Conservation (phyloP, 2,113 vertebrate species). For the Melanerpes aurifrons region DNA sequence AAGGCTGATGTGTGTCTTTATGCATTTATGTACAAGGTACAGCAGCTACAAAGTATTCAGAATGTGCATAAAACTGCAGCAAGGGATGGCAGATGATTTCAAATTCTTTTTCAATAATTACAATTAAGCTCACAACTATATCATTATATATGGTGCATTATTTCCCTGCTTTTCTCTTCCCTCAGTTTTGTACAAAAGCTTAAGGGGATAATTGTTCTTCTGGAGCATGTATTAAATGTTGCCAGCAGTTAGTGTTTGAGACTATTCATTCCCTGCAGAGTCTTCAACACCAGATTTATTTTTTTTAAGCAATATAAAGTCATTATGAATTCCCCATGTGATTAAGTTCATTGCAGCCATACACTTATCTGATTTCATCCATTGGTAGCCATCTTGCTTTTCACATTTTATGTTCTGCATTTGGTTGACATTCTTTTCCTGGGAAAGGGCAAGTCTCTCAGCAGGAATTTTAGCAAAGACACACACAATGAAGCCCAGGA, state of each 20-base stretch:
- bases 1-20: neutral
- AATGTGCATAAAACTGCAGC: neutral
- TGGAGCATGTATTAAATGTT: constrained; percentile 10
- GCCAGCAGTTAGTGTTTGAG: constrained; percentile 27
- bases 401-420: neutral
- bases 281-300: neutral
- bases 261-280: constrained; percentile 30
- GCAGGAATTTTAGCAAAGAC: constrained; percentile 24
- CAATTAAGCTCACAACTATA: constrained; percentile 24
- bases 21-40: constrained; percentile 18
- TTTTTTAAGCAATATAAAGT: constrained; percentile 34
- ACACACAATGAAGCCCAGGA: neutral
- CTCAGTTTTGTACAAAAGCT: constrained; percentile 17
- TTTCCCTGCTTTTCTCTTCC: constrained; percentile 28
- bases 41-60: neutral
- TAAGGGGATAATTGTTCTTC: constrained; percentile 39
- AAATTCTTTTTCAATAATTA: constrained; percentile 45
- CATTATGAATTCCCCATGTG: constrained; percentile 39
- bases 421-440: neutral
- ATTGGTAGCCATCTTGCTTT: neutral
- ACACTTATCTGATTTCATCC: neutral
- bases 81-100: neutral
- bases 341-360: neutral
- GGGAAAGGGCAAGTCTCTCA: neutral
- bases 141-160: neutral